These are phyloP conservation scores for Aphaenogaster rudis DNA, from an alignment of 1,140 invertebrate genomes.

Conservation along the genomic window DNA sequence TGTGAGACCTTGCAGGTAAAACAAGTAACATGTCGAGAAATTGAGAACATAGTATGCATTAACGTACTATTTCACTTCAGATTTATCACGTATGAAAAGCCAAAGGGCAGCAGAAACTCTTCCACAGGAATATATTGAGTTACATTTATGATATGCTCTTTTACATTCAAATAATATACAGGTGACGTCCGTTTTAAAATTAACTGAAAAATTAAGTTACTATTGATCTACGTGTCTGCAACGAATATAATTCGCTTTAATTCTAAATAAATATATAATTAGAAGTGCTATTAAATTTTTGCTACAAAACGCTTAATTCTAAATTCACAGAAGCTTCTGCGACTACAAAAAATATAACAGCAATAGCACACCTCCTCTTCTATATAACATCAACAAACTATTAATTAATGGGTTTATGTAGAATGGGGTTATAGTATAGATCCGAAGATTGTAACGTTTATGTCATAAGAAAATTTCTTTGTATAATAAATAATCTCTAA, in stretches of 20 bases:
- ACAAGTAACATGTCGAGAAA: conserved; percentile 23
- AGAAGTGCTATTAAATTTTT: conserved; percentile 8
- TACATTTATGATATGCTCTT: background rate
- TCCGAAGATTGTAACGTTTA: background rate
- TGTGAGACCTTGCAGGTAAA: conserved; percentile 41
- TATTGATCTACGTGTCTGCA: background rate
- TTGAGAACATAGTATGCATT: conserved; percentile 29
- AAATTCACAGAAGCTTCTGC: background rate
- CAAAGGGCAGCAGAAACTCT: conserved; percentile 5
- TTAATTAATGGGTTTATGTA: background rate
- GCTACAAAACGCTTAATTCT: background rate
- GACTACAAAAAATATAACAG: background rate
- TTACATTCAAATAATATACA: background rate
- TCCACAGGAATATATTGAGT: background rate
- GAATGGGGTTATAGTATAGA: no score
- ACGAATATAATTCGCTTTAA: conserved; percentile 1
- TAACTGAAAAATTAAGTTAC: background rate
- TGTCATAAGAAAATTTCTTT: background rate
- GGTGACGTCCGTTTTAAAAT: background rate
- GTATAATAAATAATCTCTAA: background rate
- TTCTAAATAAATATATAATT: conserved; percentile 13
- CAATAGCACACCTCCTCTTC: background rate
- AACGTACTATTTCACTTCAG: conserved; percentile 24
- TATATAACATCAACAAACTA: background rate
- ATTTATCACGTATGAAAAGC: conserved; percentile 28